Conservation (phyloP, 2,797 vertebrate genomes). For the Tapirus indicus region DNA sequence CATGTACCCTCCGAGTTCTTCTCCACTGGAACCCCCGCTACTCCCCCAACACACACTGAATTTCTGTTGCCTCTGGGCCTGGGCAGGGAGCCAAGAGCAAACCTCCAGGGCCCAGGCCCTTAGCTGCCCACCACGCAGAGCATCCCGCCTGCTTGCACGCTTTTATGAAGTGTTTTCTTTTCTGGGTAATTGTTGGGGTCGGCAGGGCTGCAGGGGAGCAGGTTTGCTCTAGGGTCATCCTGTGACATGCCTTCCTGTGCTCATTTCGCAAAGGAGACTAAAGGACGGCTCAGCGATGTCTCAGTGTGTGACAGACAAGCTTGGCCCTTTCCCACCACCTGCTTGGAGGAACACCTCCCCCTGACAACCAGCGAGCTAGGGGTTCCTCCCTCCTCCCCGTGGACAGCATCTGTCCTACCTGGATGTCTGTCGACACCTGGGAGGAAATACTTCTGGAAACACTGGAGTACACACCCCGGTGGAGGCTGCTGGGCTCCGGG, state of each 20-base stretch:
- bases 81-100: not conserved
- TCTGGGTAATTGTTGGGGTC: not conserved
- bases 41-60: accelerated
- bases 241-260: not conserved
- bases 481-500: not conserved
- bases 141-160: accelerated
- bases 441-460: accelerated
- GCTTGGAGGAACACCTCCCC: accelerated
- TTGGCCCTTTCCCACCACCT: too few relatives aligned
- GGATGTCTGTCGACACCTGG: too few relatives aligned
- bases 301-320: accelerated
- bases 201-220: accelerated
- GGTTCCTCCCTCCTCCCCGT: not conserved
- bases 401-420: accelerated
- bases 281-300: accelerated
- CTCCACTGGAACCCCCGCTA: accelerated
- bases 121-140: accelerated
- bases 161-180: accelerated
- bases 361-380: not conserved
- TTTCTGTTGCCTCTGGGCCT: not conserved
- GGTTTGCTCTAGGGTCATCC: accelerated
- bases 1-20: accelerated
- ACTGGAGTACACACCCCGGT: not conserved
- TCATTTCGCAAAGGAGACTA: accelerated
- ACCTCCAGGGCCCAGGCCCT: accelerated